A percentile compares a stretch with the other conserved stretches of the same genome.
These are phyloP conservation scores for Drosophila cyrtoloma DNA, from an alignment of 2,888 invertebrate species.

Conservation along the genomic window DNA sequence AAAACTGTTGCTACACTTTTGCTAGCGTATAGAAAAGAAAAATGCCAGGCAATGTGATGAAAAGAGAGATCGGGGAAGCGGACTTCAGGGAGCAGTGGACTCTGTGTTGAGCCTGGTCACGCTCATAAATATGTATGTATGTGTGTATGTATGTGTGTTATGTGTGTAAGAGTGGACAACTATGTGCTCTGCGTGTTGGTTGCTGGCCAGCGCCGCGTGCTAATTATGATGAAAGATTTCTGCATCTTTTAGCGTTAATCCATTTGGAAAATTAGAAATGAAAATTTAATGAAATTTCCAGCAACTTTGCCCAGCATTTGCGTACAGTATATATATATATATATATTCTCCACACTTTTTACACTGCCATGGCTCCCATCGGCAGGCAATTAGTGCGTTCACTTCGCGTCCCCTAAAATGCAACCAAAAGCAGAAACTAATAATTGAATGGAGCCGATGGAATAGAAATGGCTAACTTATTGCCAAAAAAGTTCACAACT, in stretches of 20 bases:
- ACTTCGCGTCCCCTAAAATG: constrained; percentile 22
- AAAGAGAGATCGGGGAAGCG: not conserved
- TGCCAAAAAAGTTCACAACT: constrained; percentile 32
- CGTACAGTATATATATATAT: constrained; percentile 15
- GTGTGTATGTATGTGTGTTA: constrained; percentile 14
- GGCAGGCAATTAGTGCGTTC: constrained; percentile 47
- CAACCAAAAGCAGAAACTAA: constrained; percentile 43
- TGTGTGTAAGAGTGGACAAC: constrained; percentile 63
- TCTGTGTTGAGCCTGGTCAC: constrained; percentile 26
- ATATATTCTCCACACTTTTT: constrained; percentile 45
- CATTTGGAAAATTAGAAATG: constrained; percentile 84
- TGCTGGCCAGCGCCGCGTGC: constrained; percentile 65
- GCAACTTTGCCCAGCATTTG: constrained; percentile 58
- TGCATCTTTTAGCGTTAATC: constrained; percentile 83
- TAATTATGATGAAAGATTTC: constrained; percentile 84
- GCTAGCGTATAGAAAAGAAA: constrained; percentile 26
- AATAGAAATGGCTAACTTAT: constrained; percentile 15
- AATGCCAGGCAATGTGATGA: constrained; percentile 22
- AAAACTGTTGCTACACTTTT: not conserved
- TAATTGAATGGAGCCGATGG: constrained; percentile 46
- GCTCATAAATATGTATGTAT: constrained; percentile 45
- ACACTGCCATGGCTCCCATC: constrained; percentile 6
- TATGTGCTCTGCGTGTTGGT: constrained; percentile 62
- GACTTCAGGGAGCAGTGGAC: constrained; percentile 31
- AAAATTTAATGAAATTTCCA: constrained; percentile 82